phyloP scores from a whole-genome alignment of 2,888 invertebrate species.

The Lasius fuliginosus region DNA sequence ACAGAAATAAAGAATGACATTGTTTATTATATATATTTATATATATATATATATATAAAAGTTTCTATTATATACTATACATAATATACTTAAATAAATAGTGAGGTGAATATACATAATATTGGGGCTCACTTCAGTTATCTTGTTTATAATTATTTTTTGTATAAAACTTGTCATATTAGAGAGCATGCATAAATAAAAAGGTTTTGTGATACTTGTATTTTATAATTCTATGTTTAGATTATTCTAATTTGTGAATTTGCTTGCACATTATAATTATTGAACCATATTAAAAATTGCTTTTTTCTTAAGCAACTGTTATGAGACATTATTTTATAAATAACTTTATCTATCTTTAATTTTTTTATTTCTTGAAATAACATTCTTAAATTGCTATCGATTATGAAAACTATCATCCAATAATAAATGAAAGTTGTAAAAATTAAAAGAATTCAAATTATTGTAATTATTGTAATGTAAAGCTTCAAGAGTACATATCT shows the following conservation, averaged over 20 bases:
- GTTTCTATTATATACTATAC: background rate
- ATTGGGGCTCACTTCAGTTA: constrained; percentile 71
- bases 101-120: constrained; percentile 70
- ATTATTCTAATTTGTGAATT: background rate
- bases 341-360: background rate
- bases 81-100: constrained; percentile 24
- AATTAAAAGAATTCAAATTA: background rate
- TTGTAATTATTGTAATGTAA: background rate
- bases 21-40: background rate
- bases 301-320: background rate
- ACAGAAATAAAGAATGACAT: background rate
- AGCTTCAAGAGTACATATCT: constrained; percentile 16
- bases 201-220: background rate
- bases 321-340: constrained; percentile 4
- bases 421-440: constrained; percentile 19
- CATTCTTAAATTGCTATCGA: background rate
- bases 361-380: background rate
- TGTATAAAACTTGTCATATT: background rate
- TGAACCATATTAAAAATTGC: constrained; percentile 12
- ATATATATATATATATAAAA: background rate
- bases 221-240: constrained; percentile 39
- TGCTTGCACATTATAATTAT: background rate
- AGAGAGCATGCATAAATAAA: background rate
- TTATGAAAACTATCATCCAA: background rate
- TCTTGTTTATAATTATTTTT: constrained; percentile 21